Evolutionary conservation across 2,888 invertebrate genomes (phyloP), one percentile per base, ranked within the genome.

Genomic region (Brachypalpus laphriformis): DNA sequence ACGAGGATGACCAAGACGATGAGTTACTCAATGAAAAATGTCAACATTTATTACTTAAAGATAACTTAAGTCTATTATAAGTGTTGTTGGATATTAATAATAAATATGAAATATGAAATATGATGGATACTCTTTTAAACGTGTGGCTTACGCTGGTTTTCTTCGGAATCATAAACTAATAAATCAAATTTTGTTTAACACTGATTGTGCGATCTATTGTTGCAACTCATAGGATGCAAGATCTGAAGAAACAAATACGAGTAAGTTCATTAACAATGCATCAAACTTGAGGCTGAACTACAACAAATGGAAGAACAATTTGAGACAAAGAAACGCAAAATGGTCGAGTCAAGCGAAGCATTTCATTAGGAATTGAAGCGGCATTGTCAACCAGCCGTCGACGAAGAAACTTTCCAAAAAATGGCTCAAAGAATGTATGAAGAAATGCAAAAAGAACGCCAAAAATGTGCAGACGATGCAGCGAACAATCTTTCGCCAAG

Each of bases 241-340:
- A 97, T 4, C 93, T 99, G 31, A 97, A 98, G 89, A 94, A 98
- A 87, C 99, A 99, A 94, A 99, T 99, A n/a, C n/a, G n/a, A n/a
- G n/a, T n/a, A 1, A 97, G 97, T 88, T 98, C 98, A 0, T 93
- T 99, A 86, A 98, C 98, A 1, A 98, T 98, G 97, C 99, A 99
- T 92, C 98, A 98, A 93, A 91, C 92, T 99, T 49, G 98, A 99
- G 91, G 97, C 97, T 0, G 99, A 99, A 91, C 91, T 99, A 87
- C 97, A 98, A 89, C 97, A 98, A 92, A 98, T 99, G 88, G 98
- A 99, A 91, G 98, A 99, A 91, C 98, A 98, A 91, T 99, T 99
- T 91, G 97, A 98, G 89, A 96, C 97, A 0, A 99, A 99, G 92
- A 99, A 99, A 90, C 94, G 97, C 80, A 98, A 98, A 91, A 98